Conservation (phyloP, 2,797 vertebrate genomes). For the Triplophysa yarkandensis region DNA sequence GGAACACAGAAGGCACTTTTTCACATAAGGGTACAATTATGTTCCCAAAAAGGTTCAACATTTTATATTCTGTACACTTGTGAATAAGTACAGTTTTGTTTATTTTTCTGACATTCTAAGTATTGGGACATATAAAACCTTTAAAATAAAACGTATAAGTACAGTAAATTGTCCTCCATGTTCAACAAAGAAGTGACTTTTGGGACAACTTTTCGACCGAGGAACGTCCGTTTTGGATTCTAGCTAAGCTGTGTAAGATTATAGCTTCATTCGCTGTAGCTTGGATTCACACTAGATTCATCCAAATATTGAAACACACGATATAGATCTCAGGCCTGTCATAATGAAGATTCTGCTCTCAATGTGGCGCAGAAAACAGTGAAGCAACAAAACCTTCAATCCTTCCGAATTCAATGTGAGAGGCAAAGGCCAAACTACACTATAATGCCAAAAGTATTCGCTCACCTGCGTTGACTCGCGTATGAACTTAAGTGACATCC, state of each 20-base stretch:
- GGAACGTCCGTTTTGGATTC: neutral
- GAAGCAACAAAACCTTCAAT: neutral
- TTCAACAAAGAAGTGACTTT: neutral
- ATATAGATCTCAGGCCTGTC: no score
- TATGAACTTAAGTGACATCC: no score
- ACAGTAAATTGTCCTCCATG: neutral
- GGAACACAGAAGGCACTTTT: no score
- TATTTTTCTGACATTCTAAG: no score
- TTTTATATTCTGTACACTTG: no score
- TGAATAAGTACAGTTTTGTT: no score
- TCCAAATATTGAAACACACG: neutral
- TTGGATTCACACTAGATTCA: neutral
- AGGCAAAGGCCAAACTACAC: neutral
- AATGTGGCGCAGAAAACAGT: neutral
- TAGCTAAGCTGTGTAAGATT: neutral
- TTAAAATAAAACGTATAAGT: neutral
- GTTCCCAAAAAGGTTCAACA: no score
- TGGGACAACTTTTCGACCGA: neutral
- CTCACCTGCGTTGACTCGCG: no score
- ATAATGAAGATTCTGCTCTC: neutral
- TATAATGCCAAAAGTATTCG: no score
- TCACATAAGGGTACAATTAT: no score
- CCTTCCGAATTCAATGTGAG: neutral
- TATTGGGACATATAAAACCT: neutral
- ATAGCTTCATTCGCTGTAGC: neutral